Evolutionary conservation across 2,113 vertebrate species (phyloP), one percentile per base, ranked within the genome.

Genomic region (Paramormyrops kingsleyae): DNA sequence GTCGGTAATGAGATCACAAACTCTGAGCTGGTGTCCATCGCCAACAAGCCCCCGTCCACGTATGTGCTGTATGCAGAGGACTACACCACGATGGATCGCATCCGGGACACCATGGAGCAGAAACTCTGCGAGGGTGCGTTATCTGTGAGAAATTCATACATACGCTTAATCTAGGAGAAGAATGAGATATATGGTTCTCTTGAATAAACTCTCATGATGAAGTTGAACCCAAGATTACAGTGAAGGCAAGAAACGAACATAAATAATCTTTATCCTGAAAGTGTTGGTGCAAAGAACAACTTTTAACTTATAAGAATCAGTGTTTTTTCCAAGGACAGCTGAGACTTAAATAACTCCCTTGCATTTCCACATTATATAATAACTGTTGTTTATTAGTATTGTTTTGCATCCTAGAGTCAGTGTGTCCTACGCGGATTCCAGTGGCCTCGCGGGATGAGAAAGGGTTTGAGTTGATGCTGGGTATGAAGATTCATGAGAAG

Each of bases 31-130:
- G 92, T 93, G 53, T 92, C 92, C 7, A 92, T 95, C 89, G 95
- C 93, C 66, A 95, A 93, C 91, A 93, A 90, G 49, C 95, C 95
- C 31, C n/a, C 94, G 6, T 93, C 94, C 47, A 93, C 94, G n/a
- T 94, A 95, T 17, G 93, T 95, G n/a, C 90, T 95, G 19, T 93
- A 93, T 44, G 94, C 93, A 74, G 91, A 95, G 66, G 95, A 95
- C 91, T 95, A 95, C 90, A 91, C 91, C 70, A 93, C 93, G 83
- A 95, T 95, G 27, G 92, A 91, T 13, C 93, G 90, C 90, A 95
- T 95, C 88, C 92, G 92, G 42, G 94, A 94, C 53, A 80, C 91
- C 89, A 94, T 95, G 95, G 91, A 94, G 90, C 94, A 94, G 91
- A 95, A 94, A 89, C 93, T 95, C 52, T 95, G 95, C 70, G 93